Conservation (phyloP, 2,113 vertebrate genomes). For the Ranitomeya variabilis region DNA sequence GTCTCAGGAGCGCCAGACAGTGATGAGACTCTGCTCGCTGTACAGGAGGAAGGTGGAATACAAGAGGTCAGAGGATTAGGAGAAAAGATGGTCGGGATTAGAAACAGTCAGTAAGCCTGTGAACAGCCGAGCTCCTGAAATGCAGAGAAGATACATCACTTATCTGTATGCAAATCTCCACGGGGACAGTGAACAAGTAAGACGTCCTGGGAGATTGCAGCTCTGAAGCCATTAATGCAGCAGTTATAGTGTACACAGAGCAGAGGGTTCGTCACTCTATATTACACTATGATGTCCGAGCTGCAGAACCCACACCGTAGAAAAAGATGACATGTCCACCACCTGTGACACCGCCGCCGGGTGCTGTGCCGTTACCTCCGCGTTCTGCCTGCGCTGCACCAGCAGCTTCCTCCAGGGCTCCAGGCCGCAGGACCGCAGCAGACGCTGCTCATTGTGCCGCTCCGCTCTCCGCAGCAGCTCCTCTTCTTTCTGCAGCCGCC, state of each 20-base stretch:
- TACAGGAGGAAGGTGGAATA: neutral
- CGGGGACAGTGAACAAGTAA: too few relatives aligned
- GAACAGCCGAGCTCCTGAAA: too few relatives aligned
- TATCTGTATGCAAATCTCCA: too few relatives aligned
- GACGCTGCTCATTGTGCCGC: conserved; percentile 75
- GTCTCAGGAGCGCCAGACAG: conserved; percentile 70
- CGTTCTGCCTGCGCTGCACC: conserved; percentile 70
- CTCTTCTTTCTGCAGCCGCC: conserved; percentile 72
- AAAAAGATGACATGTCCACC: neutral
- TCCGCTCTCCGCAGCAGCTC: conserved; percentile 74
- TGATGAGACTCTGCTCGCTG: conserved; percentile 83
- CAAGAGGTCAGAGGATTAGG: neutral
- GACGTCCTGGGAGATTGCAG: too few relatives aligned
- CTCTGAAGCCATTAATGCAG: too few relatives aligned
- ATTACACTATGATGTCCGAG: too few relatives aligned
- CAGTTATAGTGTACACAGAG: too few relatives aligned
- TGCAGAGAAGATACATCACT: too few relatives aligned
- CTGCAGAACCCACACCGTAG: neutral
- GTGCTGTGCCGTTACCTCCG: conserved; percentile 69
- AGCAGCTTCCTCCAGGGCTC: conserved; percentile 85
- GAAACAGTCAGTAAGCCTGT: too few relatives aligned
- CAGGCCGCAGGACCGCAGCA: conserved; percentile 79
- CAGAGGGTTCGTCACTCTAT: too few relatives aligned
- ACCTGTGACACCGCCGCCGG: neutral
- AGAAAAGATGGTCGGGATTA: too few relatives aligned